Base-by-base conservation (phyloP, 2,888 invertebrate species). In the Protonemura montana region DNA sequence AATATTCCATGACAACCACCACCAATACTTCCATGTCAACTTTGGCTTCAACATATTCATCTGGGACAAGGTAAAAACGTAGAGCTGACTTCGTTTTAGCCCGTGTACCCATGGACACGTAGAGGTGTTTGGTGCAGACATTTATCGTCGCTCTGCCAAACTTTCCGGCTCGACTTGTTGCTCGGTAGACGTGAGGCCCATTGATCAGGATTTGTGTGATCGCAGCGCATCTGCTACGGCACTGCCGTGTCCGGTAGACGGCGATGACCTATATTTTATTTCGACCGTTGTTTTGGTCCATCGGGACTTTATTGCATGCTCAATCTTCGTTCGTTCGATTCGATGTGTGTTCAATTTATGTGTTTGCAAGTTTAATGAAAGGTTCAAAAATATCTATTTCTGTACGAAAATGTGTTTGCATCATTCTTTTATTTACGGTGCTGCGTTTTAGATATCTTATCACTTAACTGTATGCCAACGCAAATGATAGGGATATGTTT, bases 21-120 rank as follows among this genome's bases (percentile, higher is more conserved):
- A 96, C 89, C 95, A 95, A 91, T 95, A 95, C 91, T 95, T 95
- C 91, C 95, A 96, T 89, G 94, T 95, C 89, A 96, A 96, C 91
- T 96, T 95, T 89, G 95, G 94, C 0, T 95, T 96, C 90, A 96
- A 96, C 89, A 94, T 94, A 90, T 92, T 91, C 80, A 87, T 94
- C 59, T 96, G 95, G 95, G 96, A 96, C 90, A 94, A 92, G 92
- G 94, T 95, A 89, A 59, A 13, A 59, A 59, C n/a, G n/a, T 59
- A 59, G 59, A 10, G 59, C 1, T 59, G 59, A 21, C 59, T 59
- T 35, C 35, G 35, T 35, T 10, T 35, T 3, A 6, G 10, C 35
- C 59, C 13, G 59, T 1, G 59, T 59, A 59, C 41, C 13, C 13
- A 41, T 59, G 13, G 59, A 10, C 59, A 59, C 59, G 59, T 59